These are phyloP conservation scores for Tipula vernalis DNA, from an alignment of 2,888 invertebrate genomes.

Conservation along the genomic window DNA sequence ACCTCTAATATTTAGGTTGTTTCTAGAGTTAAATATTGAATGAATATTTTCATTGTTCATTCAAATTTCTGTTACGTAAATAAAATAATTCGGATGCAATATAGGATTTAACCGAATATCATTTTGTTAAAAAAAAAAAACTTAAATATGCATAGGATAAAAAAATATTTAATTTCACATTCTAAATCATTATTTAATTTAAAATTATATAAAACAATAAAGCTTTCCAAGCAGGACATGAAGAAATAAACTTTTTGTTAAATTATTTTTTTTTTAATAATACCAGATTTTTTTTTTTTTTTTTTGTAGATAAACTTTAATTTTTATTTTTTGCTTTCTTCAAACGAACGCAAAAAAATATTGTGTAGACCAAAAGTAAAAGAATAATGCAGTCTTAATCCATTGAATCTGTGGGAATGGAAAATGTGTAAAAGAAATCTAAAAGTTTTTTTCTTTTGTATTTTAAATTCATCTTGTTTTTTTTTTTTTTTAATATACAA, in stretches of 20 bases:
- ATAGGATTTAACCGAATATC: too few relatives aligned
- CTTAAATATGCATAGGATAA: background rate
- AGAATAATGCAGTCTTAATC: constrained; percentile 11
- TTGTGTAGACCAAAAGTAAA: background rate
- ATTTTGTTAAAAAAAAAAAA: too few relatives aligned
- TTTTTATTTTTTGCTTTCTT: background rate
- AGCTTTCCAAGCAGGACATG: too few relatives aligned
- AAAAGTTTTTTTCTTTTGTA: background rate
- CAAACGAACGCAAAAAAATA: background rate
- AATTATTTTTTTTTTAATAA: background rate
- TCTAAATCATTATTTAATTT: background rate
- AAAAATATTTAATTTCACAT: background rate
- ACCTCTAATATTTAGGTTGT: too few relatives aligned
- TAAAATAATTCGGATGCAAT: too few relatives aligned
- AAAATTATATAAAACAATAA: background rate
- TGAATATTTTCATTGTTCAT: too few relatives aligned
- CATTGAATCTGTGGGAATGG: constrained; percentile 12
- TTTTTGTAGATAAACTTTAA: background rate
- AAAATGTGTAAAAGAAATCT: constrained; percentile 14
- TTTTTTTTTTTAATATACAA: background rate
- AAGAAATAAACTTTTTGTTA: too few relatives aligned
- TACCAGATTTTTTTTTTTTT: background rate
- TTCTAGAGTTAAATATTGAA: too few relatives aligned
- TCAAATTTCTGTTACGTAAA: too few relatives aligned
- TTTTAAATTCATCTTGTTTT: background rate